Base-by-base conservation (phyloP, 2,888 invertebrate species). In the Trilocha varians region DNA sequence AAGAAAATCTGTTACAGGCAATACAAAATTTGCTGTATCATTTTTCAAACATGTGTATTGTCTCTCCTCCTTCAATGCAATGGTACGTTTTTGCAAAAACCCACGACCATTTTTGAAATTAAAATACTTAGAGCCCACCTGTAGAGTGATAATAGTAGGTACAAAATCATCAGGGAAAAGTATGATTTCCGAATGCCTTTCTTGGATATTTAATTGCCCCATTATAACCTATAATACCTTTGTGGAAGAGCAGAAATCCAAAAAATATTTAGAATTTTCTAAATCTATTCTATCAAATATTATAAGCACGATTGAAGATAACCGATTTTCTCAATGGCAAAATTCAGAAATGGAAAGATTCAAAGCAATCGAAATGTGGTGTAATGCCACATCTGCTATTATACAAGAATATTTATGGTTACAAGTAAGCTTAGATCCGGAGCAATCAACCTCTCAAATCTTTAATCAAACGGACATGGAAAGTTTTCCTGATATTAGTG, bases 11-110 rank as follows among this genome's bases (percentile, higher is more conserved):
- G 55, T 72, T 11, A 57, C 67, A 18, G 91, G 91, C 14, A 70
- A 76, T 39, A 66, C 87, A 1, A 86, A 87, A 62, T 84, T 78
- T 52, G 87, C 88, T 0, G 88, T 90, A 1, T 73, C 79, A 32
- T 90, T 90, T 53, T 82, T 90, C 62, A 89, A 89, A 62, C 87
- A 88, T 57, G 76, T 91, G 3, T 91, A 87, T 59, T 78, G 91
- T 38, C 61, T 90, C 37, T 83, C 88, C 14, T 85, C 88, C 16
- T 60, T 80, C 38, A 71, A 87, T 25, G 76, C 87, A 25, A 77
- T 86, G 59, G 59, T 84, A 37, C 62, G 70, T 36, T 92, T 92
- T 65, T 76, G 82, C 48, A 77, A 76, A 57, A 91, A 91, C 66
- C 91, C 91, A 5, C 74, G 89, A 13, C 87, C 88, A 1, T 92